These are phyloP conservation scores for Rhadinocentrus ornatus DNA, from an alignment of 2,797 vertebrate genomes.

Conservation along the genomic window DNA sequence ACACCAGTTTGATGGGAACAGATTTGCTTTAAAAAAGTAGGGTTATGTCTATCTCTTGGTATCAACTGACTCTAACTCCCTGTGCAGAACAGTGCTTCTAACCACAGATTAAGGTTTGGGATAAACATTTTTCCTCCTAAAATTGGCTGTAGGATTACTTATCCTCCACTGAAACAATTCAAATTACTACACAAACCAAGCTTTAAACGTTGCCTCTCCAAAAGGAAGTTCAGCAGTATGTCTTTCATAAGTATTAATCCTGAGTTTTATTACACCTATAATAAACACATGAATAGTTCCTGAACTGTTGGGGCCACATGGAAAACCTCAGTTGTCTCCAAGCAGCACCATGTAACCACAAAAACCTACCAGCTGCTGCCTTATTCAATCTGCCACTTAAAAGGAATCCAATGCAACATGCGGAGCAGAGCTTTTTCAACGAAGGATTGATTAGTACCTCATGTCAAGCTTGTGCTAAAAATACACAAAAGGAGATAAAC, in stretches of 20 bases:
- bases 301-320: slow-evolving; percentile 53
- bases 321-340: slow-evolving; percentile 52
- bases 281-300: slow-evolving; percentile 63
- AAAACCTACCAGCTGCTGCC: slow-evolving; percentile 62
- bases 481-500: slow-evolving; percentile 44
- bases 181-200: slow-evolving; percentile 49
- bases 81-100: slow-evolving; percentile 39
- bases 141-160: slow-evolving; percentile 13
- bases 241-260: slow-evolving; percentile 42
- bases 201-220: slow-evolving; percentile 36
- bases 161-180: slow-evolving; percentile 27
- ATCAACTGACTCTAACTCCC: slow-evolving; percentile 4
- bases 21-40: slow-evolving; percentile 5
- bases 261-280: slow-evolving; percentile 64
- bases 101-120: slow-evolving; percentile 30
- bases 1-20: slow-evolving; percentile 22
- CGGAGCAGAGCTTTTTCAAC: slow-evolving; percentile 42
- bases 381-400: slow-evolving; percentile 67
- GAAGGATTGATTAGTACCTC: slow-evolving; percentile 61
- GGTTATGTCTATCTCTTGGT: slow-evolving; percentile 10
- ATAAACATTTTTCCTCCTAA: slow-evolving; percentile 29
- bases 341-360: slow-evolving; percentile 53
- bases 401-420: slow-evolving; percentile 66
- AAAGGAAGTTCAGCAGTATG: slow-evolving; percentile 55
- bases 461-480: slow-evolving; percentile 59